Percentiles rank a stretch among this genome's conserved stretches.
These are phyloP conservation scores for Lordiphosa clarofinis DNA, from an alignment of 1,140 invertebrate species.

Conservation along the genomic window DNA sequence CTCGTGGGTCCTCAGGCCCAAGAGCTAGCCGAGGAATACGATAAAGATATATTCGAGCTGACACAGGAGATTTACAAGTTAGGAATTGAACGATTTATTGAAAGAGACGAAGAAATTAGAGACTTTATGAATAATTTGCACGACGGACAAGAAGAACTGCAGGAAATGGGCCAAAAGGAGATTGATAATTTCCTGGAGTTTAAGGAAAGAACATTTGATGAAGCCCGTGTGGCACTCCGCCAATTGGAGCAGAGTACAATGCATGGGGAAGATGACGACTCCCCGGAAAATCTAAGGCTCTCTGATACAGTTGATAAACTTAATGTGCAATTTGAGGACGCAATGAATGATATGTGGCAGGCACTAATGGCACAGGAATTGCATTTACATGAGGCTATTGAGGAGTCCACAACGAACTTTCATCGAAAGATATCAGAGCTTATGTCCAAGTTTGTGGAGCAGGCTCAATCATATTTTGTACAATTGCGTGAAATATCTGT, in stretches of 20 bases:
- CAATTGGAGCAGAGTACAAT: slow-evolving; percentile 34
- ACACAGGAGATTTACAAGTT: slow-evolving; percentile 86
- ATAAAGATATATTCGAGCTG: slow-evolving; percentile 83
- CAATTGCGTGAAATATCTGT: slow-evolving; percentile 83
- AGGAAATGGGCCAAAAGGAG: slow-evolving; percentile 40
- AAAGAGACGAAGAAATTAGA: slow-evolving; percentile 85
- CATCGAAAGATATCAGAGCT: slow-evolving; percentile 87
- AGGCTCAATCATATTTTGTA: slow-evolving; percentile 85
- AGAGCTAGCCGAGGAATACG: slow-evolving; percentile 75
- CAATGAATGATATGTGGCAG: slow-evolving; percentile 85
- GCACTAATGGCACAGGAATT: slow-evolving; percentile 88
- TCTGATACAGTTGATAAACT: slow-evolving; percentile 74
- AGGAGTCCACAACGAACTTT: slow-evolving; percentile 81
- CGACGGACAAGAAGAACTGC: slow-evolving; percentile 82
- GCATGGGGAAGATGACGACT: slow-evolving; percentile 49
- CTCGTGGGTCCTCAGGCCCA: slow-evolving; percentile 84
- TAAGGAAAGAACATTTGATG: slow-evolving; percentile 49
- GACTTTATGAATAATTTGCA: slow-evolving; percentile 85
- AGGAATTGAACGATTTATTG: slow-evolving; percentile 84
- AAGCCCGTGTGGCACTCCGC: slow-evolving; percentile 55
- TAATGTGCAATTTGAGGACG: slow-evolving; percentile 79
- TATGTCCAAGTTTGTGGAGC: slow-evolving; percentile 86
- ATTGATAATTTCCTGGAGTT: slow-evolving; percentile 53
- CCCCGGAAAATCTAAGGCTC: slow-evolving; percentile 62
- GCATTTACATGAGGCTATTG: slow-evolving; percentile 88